phyloP scores from a whole-genome alignment of 2,797 vertebrate genomes.

The Iguana delicatissima region DNA sequence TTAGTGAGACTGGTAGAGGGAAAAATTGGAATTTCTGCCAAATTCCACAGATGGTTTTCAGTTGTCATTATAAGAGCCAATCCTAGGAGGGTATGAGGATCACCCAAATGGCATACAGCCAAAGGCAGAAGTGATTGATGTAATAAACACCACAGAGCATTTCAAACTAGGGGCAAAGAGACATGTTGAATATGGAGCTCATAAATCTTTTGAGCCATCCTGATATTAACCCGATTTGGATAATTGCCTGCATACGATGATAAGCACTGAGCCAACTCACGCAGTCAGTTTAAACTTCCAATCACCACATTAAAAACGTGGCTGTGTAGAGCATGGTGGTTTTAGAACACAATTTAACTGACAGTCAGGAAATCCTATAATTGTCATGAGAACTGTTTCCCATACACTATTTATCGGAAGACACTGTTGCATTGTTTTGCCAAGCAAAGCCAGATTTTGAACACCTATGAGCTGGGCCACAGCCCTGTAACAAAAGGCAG shows the following conservation, averaged over 20 bases:
- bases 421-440: conserved; percentile 14
- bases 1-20: background rate
- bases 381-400: background rate
- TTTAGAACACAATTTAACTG: background rate
- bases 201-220: background rate
- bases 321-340: background rate
- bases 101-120: background rate
- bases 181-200: background rate
- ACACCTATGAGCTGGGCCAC: accelerated
- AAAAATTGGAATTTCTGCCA: background rate
- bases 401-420: background rate
- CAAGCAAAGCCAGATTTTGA: conserved; percentile 28
- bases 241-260: background rate
- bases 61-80: background rate
- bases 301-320: background rate
- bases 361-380: background rate
- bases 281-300: background rate
- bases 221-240: background rate
- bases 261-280: background rate
- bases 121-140: background rate
- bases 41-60: background rate
- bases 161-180: background rate
- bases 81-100: background rate
- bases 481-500: background rate
- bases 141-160: background rate